A percentile compares a stretch with the other conserved stretches of the same genome.
Conservation (phyloP, 2,797 vertebrate species). For the Orestias chungarensis region DNA sequence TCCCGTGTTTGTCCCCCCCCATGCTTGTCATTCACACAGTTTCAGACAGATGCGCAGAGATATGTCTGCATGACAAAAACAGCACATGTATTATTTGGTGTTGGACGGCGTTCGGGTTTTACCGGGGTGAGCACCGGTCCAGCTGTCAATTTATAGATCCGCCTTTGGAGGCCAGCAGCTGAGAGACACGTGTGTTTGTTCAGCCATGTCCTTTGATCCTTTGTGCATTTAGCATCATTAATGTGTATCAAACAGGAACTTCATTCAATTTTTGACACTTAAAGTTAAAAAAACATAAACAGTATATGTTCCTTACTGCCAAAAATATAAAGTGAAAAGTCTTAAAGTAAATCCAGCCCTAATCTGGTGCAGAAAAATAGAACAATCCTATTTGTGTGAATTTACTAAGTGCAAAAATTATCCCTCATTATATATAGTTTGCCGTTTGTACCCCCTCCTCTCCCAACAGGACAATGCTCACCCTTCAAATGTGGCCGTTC, state of each 20-base stretch:
- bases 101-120: slow-evolving; percentile 24
- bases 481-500: no score
- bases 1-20: background rate
- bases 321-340: background rate
- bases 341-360: no score
- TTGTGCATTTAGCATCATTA: slow-evolving; percentile 10
- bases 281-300: background rate
- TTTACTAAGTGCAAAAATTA: background rate
- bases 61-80: slow-evolving; percentile 24
- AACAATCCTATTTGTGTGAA: background rate
- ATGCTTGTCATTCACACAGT: background rate
- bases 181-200: no score
- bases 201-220: slow-evolving; percentile 1
- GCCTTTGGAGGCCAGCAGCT: no score
- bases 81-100: background rate
- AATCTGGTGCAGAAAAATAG: no score
- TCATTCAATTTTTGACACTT: background rate
- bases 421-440: no score
- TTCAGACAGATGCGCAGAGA: slow-evolving; percentile 20
- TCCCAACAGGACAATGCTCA: no score
- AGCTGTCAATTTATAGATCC: no score
- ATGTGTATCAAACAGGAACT: background rate
- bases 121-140: slow-evolving; percentile 24
- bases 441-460: no score
- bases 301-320: background rate